These are phyloP conservation scores for Nemopilema nomurai DNA, from an alignment of 30 jellyfish, hydroid and myxozoan species.

Conservation along the genomic window DNA sequence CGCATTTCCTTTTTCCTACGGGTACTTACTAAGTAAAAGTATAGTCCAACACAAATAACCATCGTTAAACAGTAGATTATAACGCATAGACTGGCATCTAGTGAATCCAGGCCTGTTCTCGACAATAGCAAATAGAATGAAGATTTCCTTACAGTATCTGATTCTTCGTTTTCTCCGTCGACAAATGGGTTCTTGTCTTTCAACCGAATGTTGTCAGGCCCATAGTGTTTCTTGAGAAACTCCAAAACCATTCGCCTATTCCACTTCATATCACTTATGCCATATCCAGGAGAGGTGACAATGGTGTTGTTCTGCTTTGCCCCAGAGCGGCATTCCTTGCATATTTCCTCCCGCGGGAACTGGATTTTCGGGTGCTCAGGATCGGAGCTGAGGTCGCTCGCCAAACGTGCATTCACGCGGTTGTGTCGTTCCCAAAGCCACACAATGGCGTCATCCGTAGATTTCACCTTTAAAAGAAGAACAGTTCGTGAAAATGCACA, in stretches of 20 bases:
- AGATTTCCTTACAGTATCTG: constrained; percentile 70
- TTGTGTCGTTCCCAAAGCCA: constrained; percentile 98
- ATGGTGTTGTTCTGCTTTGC: constrained; percentile 61
- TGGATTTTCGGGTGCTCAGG: constrained; percentile 91
- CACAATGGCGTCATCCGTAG: constrained; percentile 84
- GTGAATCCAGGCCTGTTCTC: constrained; percentile 58
- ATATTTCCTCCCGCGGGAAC: constrained; percentile 80
- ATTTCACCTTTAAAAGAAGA: constrained; percentile 25
- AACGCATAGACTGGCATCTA: constrained; percentile 85
- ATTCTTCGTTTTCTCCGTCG: constrained; percentile 60
- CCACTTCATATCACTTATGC: constrained; percentile 75
- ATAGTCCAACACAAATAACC: constrained; percentile 47
- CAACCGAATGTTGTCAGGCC: constrained; percentile 90
- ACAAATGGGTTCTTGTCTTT: constrained; percentile 59
- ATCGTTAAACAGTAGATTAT: constrained; percentile 62
- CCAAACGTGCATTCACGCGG: constrained; percentile 88
- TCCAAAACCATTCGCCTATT: constrained; percentile 74
- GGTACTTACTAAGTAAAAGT: constrained; percentile 62
- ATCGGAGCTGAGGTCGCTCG: constrained; percentile 83
- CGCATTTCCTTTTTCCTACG: constrained; percentile 64
- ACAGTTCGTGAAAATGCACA: no score
- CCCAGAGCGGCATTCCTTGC: constrained; percentile 83
- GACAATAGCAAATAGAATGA: constrained; percentile 23
- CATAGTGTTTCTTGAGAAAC: constrained; percentile 87
- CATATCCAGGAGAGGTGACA: constrained; percentile 80